These are phyloP conservation scores for Aspidiotus rigidus DNA, from an alignment of 2,888 invertebrate genomes.

Conservation along the genomic window DNA sequence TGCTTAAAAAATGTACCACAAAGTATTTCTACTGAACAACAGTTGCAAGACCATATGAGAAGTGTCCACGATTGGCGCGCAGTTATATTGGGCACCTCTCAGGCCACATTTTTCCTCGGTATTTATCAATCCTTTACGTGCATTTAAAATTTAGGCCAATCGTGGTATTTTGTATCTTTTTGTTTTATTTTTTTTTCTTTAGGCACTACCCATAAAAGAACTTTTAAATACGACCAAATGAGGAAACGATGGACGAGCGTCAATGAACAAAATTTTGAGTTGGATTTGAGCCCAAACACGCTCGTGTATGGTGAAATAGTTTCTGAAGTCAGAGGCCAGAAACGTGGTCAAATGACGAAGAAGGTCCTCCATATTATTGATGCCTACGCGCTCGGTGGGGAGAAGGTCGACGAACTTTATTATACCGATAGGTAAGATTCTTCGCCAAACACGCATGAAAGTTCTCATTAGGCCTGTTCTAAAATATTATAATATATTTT, in stretches of 20 bases:
- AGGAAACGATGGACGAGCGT: constrained; percentile 47
- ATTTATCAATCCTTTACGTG: background rate
- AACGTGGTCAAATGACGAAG: constrained; percentile 50
- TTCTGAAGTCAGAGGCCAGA: constrained; percentile 55
- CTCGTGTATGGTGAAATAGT: constrained; percentile 62
- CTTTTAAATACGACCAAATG: constrained; percentile 25
- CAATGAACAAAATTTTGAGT: constrained; percentile 41
- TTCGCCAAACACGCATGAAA: no score
- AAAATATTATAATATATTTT: no score
- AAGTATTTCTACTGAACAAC: constrained; percentile 17
- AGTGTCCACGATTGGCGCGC: constrained; percentile 60
- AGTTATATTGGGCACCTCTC: constrained; percentile 46
- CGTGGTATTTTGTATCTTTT: no score
- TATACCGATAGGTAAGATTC: no score
- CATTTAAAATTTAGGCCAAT: no score
- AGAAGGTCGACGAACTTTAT: constrained; percentile 59
- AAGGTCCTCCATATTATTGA: constrained; percentile 69
- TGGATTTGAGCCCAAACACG: constrained; percentile 61
- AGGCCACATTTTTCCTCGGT: constrained; percentile 56
- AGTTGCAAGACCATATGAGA: constrained; percentile 38
- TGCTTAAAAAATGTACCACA: constrained; percentile 27
- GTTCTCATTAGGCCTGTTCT: no score
- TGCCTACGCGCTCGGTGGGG: constrained; percentile 60
- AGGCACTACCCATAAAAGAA: constrained; percentile 41
- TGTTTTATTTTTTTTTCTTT: no score